Conservation (phyloP, 2,113 vertebrate species). For the Fulica atra region DNA sequence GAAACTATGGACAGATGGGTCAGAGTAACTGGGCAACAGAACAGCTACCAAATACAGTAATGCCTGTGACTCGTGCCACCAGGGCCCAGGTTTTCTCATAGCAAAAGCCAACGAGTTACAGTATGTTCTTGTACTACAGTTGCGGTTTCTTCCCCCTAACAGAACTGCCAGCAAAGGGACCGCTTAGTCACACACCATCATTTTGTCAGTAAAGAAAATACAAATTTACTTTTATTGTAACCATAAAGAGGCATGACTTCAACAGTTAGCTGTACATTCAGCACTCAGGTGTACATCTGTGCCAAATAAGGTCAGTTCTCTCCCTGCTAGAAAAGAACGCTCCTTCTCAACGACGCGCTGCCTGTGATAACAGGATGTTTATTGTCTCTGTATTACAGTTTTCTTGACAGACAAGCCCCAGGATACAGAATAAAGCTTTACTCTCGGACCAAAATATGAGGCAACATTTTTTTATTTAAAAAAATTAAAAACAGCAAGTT, state of each 20-base stretch:
- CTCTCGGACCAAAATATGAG: conserved; percentile 70
- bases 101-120: not conserved
- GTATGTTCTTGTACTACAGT: not conserved
- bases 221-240: conserved; percentile 56
- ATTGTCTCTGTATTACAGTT: conserved; percentile 22
- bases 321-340: conserved; percentile 24
- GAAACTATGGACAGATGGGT: not conserved
- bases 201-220: conserved; percentile 59
- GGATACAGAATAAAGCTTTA: conserved; percentile 56
- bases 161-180: not conserved
- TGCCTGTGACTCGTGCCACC: not conserved
- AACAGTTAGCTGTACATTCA: conserved; percentile 31
- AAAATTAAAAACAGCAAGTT: conserved; percentile 79
- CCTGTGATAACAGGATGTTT: conserved; percentile 26
- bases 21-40: not conserved
- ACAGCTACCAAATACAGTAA: not conserved
- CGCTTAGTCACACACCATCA: not conserved
- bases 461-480: conserved; percentile 76
- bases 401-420: conserved; percentile 40
- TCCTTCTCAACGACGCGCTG: not conserved
- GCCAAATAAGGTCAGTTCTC: conserved; percentile 12
- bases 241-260: conserved; percentile 43
- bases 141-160: not conserved
- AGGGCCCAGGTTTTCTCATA: not conserved
- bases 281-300: not conserved